Evolutionary conservation across 2,113 vertebrate species (phyloP), one percentile per base, ranked within the genome.

Genomic region (Otocyon megalotis): DNA sequence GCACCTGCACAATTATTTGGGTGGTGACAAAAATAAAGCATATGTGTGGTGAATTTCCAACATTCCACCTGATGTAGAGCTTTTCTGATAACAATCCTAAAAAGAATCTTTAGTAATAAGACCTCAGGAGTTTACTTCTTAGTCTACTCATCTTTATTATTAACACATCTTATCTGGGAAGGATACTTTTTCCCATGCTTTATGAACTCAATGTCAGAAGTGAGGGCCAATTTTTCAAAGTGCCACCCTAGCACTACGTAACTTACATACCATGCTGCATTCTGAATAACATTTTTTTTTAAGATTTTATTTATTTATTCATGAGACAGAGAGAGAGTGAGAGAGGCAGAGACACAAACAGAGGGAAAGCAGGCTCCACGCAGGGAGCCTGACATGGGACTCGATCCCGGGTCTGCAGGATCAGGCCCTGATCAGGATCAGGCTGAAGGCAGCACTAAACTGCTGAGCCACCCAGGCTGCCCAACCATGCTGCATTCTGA

Each of bases 211-310:
- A 28, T 92, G 72, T 79, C 83, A 95, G 62, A 95, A 86, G 76
- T 86, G 43, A 37, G 86, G 58, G 63, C 28, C 65, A 58, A 74
- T 87, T 97, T 96, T 95, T 94, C 90, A 96, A 97, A 96, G 28
- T 86, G 88, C 30, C 94, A 93, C 53, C 30, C 43, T 50, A 84
- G n/a, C 30, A 96, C 62, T 63, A 22, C 22, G 62, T 81, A 43
- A 77, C 8, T 95, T 77, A 79, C 43, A 6, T 43, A 43, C 37
- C 69, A 26, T 32, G 63, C 26, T 90, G 85, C 26, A 87, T 87
- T 85, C 56, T 72, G 67, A 92, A 30, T 30, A 89, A 63, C 28
- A 82, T 43, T 43, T 43, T 43, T 43, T 43, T 43, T 43, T 1
- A 43, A 43, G 43, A 43, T 43, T 43, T 43, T 43, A 43, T 43